These are phyloP conservation scores for Tyto alba DNA, from an alignment of 2,113 vertebrate genomes.

Conservation along the genomic window DNA sequence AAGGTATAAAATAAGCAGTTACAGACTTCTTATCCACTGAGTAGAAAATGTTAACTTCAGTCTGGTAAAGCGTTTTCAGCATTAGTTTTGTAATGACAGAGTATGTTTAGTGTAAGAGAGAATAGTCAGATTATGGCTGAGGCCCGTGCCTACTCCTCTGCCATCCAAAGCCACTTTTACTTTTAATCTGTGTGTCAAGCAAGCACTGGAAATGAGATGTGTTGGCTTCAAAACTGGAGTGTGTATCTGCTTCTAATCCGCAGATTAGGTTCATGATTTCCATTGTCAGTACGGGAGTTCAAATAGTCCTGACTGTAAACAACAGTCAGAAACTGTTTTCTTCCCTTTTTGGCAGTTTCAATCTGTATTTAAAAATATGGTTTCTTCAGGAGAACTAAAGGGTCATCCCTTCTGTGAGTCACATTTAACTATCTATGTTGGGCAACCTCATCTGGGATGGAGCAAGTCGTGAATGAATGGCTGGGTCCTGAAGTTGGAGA, in stretches of 20 bases:
- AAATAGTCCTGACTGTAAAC: background rate
- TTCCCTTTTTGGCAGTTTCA: background rate
- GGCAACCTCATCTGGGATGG: background rate
- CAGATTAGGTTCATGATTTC: background rate
- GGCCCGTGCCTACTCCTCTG: background rate
- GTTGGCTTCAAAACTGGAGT: background rate
- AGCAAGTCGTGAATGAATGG: fast-evolving
- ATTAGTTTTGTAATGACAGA: background rate
- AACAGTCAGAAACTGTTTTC: background rate
- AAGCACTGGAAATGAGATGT: background rate
- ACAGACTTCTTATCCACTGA: background rate
- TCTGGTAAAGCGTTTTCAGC: background rate
- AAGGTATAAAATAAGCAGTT: conserved; percentile 38
- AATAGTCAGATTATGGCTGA: background rate
- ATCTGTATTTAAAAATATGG: background rate
- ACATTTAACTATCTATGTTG: background rate
- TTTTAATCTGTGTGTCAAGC: background rate
- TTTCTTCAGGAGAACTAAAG: background rate
- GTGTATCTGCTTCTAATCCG: background rate
- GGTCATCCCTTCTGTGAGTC: background rate
- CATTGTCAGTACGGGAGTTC: background rate
- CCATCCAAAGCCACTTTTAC: background rate
- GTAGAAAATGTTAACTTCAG: conserved; percentile 13
- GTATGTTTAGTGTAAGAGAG: background rate
- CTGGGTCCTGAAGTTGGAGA: background rate